Evolutionary conservation across 2,888 invertebrate genomes (phyloP).

Genomic region (Villa cingulata): DNA sequence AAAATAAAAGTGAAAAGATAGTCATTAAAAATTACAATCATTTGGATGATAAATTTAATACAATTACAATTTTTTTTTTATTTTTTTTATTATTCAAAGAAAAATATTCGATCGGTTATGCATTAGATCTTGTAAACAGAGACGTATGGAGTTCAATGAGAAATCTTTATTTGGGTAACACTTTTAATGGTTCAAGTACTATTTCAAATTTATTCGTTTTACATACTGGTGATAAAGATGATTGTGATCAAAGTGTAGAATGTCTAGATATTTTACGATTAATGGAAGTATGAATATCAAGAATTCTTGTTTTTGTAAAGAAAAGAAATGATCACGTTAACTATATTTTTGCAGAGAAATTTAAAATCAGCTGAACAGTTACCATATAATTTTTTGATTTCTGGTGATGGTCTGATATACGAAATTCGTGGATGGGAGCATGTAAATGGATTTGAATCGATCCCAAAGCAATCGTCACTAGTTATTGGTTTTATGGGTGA

Average conservation of each 20-base stretch:
- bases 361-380: constrained; percentile 16
- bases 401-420: constrained; percentile 38
- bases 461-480: constrained; percentile 24
- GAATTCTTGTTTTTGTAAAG: not conserved
- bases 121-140: constrained; percentile 24
- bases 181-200: constrained; percentile 19
- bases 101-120: constrained; percentile 15
- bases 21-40: no score
- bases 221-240: constrained; percentile 36
- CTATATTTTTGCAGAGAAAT: not conserved
- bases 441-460: constrained; percentile 24
- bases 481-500: constrained; percentile 38
- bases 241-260: constrained; percentile 27
- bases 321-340: not conserved
- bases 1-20: no score
- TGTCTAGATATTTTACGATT: constrained; percentile 31
- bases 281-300: constrained; percentile 32
- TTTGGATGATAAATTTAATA: no score
- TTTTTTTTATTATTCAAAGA: no score
- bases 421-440: constrained; percentile 39
- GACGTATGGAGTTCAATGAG: constrained; percentile 24
- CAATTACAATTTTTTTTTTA: no score
- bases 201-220: constrained; percentile 34
- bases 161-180: constrained; percentile 5
- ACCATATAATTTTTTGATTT: constrained; percentile 40